Base-by-base conservation (phyloP, 1,140 invertebrate species). In the Penaeus indicus region DNA sequence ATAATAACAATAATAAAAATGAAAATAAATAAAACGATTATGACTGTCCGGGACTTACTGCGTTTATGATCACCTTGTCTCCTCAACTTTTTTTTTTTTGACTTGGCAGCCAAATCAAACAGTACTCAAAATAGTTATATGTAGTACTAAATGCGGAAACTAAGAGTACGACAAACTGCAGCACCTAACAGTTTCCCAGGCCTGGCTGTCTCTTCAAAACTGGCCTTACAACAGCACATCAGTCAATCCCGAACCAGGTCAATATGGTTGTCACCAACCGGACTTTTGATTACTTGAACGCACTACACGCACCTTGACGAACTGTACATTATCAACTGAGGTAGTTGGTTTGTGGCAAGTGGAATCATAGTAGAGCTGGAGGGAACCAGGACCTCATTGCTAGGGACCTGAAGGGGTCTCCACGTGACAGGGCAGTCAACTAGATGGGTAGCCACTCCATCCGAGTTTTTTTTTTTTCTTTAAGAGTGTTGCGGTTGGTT, bases 321-420 rank as follows among this genome's bases (percentile, higher is more conserved):
- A 88, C 87, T 88, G 81, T 84, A 88, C 87, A 88, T 69, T 62
- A 88, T 88, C 87, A 88, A 88, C 87, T 88, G 87, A 88, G 87
- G 87, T 88, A 88, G 87, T 77, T 88, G 87, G 81, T 88, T 88
- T 88, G 87, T 88, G 87, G 69, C 87, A 88, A 79, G 87, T 84
- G 81, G 81, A 88, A 88, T 88, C 62, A 77, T 88, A 84, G 75
- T 64, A 42, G n/a, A 69, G 81, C 87, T 42, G 72, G 54, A 63
- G 80, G 81, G 87, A 75, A 88, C 79, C 72, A 84, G 60, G 60
- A 78, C 42, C 72, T 75, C 72, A 38, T 32, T 32, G 25, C 42
- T 38, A 75, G 27, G 27, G 72, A 75, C 72, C 72, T 75, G 72
- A 32, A 63, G 64, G 38, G 13, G 10, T 78, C 75, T 78, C 75